A percentile compares a stretch with the other conserved stretches of the same genome.
Evolutionary conservation across 2,797 vertebrate genomes (phyloP).

Genomic region (Pseudomugil gertrudae): DNA sequence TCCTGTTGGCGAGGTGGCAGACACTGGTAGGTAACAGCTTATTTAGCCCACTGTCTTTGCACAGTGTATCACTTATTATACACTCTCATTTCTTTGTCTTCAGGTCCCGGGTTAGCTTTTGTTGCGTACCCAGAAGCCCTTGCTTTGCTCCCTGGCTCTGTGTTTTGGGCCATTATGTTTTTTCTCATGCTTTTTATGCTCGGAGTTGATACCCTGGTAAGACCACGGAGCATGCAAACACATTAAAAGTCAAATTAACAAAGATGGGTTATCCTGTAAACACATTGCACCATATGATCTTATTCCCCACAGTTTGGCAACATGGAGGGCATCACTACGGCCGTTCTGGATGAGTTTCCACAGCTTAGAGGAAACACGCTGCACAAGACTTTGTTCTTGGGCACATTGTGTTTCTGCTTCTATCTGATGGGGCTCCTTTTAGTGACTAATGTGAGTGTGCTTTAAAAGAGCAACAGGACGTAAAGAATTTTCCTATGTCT

Average conservation of each 20-base stretch:
- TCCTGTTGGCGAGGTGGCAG: constrained; percentile 82
- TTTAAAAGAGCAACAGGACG: neutral
- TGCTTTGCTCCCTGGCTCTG: constrained; percentile 85
- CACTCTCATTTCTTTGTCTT: neutral
- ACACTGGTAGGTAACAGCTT: constrained; percentile 74
- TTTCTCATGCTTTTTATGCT: constrained; percentile 89
- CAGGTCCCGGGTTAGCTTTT: constrained; percentile 88
- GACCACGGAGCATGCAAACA: neutral
- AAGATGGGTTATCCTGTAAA: neutral
- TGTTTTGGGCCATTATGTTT: constrained; percentile 88
- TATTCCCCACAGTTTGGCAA: constrained; percentile 83
- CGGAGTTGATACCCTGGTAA: constrained; percentile 86
- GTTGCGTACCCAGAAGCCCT: constrained; percentile 90
- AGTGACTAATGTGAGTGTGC: constrained; percentile 80
- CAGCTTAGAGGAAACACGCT: constrained; percentile 71
- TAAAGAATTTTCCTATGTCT: neutral
- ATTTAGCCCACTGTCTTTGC: neutral
- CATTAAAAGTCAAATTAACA: constrained; percentile 1
- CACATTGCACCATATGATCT: constrained; percentile 16
- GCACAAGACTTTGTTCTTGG: constrained; percentile 81
- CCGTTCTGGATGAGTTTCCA: constrained; percentile 85
- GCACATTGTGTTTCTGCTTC: constrained; percentile 78
- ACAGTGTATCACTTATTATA: too few species aligned
- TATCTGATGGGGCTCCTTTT: constrained; percentile 85
- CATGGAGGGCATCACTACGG: constrained; percentile 88